A percentile compares a stretch with the other conserved stretches of the same genome.
Conservation (phyloP, 2,113 vertebrate species). For the Choloepus hoffmanni region DNA sequence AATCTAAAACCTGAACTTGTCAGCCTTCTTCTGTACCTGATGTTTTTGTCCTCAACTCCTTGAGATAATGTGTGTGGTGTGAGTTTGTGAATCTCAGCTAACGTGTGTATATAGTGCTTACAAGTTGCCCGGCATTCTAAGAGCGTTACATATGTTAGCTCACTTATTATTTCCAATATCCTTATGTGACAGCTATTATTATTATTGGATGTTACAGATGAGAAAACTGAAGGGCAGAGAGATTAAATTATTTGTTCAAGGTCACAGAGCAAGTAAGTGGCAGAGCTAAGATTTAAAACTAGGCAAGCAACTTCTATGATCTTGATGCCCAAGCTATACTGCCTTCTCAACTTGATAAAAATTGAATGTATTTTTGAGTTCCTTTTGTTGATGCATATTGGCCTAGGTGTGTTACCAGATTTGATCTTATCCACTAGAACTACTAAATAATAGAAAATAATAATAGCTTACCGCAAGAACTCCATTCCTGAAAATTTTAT, state of each 20-base stretch:
- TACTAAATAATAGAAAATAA: slow-evolving; percentile 3
- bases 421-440: background rate
- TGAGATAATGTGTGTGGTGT: background rate
- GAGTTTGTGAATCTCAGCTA: background rate
- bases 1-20: background rate
- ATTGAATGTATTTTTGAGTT: background rate
- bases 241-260: slow-evolving; percentile 1
- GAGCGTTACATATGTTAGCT: background rate
- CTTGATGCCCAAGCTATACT: background rate
- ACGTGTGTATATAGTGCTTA: background rate
- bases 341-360: slow-evolving; percentile 3
- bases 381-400: background rate
- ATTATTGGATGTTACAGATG: background rate
- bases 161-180: background rate
- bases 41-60: background rate
- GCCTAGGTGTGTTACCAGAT: background rate
- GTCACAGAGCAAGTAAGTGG: background rate
- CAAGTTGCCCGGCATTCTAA: background rate
- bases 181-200: background rate
- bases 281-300: background rate
- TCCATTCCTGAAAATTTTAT: background rate
- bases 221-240: background rate
- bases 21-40: background rate
- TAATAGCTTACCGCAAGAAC: background rate
- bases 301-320: background rate